A percentile compares a stretch with the other conserved stretches of the same genome.
phyloP scores from a whole-genome alignment of 2,113 vertebrate species.

The Orientallactaga bullata region DNA sequence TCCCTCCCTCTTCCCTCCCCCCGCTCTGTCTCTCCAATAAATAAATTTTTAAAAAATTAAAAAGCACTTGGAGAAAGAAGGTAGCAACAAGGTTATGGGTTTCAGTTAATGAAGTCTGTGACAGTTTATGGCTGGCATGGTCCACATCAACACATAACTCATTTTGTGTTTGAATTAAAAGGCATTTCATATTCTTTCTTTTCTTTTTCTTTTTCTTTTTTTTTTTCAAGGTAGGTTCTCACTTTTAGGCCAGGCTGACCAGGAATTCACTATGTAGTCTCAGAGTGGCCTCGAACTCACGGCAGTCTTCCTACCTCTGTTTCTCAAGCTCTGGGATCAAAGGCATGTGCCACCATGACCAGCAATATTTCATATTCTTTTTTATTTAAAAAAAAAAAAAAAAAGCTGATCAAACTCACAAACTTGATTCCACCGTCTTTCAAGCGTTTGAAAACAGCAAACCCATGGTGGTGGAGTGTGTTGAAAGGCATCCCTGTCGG shows the following conservation, averaged over 20 bases:
- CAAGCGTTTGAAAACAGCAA: neutral
- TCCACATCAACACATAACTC: constrained; percentile 84
- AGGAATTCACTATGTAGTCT: too few species aligned
- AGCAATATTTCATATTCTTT: constrained; percentile 75
- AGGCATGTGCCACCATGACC: too few species aligned
- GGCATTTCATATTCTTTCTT: neutral
- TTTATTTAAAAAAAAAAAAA: neutral
- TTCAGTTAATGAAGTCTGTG: constrained; percentile 82
- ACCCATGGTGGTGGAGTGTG: fast-evolving
- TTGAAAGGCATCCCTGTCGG: too few species aligned
- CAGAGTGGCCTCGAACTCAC: too few species aligned
- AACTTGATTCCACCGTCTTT: neutral
- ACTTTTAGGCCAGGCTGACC: too few species aligned
- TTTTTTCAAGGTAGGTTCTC: constrained; percentile 68
- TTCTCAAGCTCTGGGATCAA: too few species aligned
- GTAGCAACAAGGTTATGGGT: constrained; percentile 76
- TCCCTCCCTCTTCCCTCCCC: too few species aligned
- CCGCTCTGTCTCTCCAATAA: too few species aligned
- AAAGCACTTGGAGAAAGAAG: constrained; percentile 75
- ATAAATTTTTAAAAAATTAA: too few species aligned
- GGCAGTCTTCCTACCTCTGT: too few species aligned
- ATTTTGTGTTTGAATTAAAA: constrained; percentile 86
- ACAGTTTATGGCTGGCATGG: constrained; percentile 81
- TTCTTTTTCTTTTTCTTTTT: neutral
- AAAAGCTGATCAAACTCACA: neutral